phyloP scores from a whole-genome alignment of 2,113 vertebrate species.

The Fulica atra region DNA sequence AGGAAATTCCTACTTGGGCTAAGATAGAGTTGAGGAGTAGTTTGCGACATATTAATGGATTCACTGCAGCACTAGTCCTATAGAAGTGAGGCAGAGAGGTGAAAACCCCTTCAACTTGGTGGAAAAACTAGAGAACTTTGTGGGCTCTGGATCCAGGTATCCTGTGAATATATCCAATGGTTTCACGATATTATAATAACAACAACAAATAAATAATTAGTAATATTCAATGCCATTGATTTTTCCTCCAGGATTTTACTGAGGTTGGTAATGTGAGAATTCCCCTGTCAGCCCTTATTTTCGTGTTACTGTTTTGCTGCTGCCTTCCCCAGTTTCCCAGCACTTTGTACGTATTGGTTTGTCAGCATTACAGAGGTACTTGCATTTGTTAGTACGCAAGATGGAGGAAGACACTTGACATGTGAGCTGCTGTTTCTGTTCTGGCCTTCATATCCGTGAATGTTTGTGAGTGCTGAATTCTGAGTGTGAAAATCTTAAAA shows the following conservation, averaged over 20 bases:
- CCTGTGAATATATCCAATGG: neutral
- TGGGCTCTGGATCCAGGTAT: neutral
- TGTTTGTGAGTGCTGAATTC: neutral
- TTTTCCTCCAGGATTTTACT: neutral
- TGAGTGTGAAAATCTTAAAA: neutral
- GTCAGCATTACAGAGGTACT: neutral
- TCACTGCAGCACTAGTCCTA: neutral
- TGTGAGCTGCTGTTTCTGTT: neutral
- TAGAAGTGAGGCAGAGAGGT: neutral
- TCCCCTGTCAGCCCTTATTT: neutral
- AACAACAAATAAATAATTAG: neutral
- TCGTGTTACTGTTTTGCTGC: neutral
- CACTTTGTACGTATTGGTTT: neutral
- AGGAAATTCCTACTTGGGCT: neutral
- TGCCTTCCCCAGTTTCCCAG: neutral
- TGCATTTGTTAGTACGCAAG: neutral
- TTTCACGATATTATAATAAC: neutral
- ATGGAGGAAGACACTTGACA: neutral
- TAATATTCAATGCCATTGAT: neutral
- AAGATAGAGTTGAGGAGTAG: neutral
- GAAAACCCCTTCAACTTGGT: neutral
- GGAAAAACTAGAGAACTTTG: neutral
- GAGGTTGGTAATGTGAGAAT: neutral
- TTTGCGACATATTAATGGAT: neutral
- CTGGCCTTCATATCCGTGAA: neutral